Evolutionary conservation across 2,797 vertebrate species (phyloP).

Genomic region (Todus mexicanus): DNA sequence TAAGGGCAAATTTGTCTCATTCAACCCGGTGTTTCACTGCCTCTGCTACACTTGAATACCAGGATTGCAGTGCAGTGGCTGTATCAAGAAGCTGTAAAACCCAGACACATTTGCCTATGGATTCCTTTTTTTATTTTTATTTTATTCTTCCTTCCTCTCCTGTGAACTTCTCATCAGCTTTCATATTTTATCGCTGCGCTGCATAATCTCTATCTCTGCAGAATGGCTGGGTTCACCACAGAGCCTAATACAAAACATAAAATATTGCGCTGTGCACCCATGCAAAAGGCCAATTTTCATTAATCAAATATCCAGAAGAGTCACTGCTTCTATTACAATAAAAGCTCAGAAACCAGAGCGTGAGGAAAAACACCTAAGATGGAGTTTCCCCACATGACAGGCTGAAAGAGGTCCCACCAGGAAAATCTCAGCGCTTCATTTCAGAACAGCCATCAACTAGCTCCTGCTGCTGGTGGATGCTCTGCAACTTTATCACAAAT

Average conservation of each 20-base stretch:
- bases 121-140: not conserved
- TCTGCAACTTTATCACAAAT: not conserved
- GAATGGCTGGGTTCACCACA: constrained; percentile 5
- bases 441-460: not conserved
- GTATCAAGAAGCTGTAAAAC: not conserved
- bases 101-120: not conserved
- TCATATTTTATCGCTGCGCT: constrained; percentile 1
- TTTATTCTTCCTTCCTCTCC: not conserved
- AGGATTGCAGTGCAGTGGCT: not conserved
- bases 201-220: constrained; percentile 6
- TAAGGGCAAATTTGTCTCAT: not conserved
- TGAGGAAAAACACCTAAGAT: not conserved
- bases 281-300: constrained; percentile 51
- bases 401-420: not conserved
- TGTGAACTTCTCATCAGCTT: constrained; percentile 25
- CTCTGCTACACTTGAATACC: not conserved
- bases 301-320: constrained; percentile 44
- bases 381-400: not conserved
- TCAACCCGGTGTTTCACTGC: not conserved
- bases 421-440: not conserved
- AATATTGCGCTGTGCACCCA: constrained; percentile 13
- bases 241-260: not conserved
- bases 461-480: not conserved
- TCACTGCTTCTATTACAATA: not conserved
- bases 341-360: not conserved